Evolutionary conservation across 2,888 invertebrate species (phyloP).

Genomic region (Heptascelio sp.): DNA sequence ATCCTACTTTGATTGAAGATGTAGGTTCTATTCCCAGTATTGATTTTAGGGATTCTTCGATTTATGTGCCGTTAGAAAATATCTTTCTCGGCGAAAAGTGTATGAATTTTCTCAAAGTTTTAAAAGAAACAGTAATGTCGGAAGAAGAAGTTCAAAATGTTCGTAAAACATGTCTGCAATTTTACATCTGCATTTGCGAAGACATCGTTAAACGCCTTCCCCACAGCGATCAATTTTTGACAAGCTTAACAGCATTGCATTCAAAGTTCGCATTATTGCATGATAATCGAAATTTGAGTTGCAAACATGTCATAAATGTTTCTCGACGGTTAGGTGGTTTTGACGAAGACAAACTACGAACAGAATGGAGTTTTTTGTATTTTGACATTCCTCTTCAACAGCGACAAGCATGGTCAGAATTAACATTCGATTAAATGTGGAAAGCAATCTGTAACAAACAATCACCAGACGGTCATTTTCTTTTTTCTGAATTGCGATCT

Average conservation of each 20-base stretch:
- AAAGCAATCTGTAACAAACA: conserved; percentile 17
- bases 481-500: conserved; percentile 18
- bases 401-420: neutral
- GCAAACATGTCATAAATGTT: neutral
- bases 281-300: neutral
- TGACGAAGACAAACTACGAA: conserved; percentile 5
- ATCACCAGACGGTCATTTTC: neutral
- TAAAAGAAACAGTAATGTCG: neutral
- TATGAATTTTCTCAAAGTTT: neutral
- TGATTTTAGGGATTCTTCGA: neutral
- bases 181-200: neutral
- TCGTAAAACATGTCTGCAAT: conserved; percentile 28
- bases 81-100: neutral
- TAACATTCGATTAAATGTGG: conserved; percentile 56
- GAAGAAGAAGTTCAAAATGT: neutral
- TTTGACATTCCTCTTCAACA: conserved; percentile 3
- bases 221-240: conserved; percentile 4
- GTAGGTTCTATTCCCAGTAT: neutral
- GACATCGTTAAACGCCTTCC: conserved; percentile 23
- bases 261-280: conserved; percentile 6
- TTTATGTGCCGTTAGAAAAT: neutral
- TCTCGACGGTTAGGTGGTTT: conserved; percentile 32
- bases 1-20: neutral
- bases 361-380: conserved; percentile 32
- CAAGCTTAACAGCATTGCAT: neutral